Evolutionary conservation across 2,888 invertebrate species (phyloP).

Genomic region (Ashinkailepas kermadecensis): DNA sequence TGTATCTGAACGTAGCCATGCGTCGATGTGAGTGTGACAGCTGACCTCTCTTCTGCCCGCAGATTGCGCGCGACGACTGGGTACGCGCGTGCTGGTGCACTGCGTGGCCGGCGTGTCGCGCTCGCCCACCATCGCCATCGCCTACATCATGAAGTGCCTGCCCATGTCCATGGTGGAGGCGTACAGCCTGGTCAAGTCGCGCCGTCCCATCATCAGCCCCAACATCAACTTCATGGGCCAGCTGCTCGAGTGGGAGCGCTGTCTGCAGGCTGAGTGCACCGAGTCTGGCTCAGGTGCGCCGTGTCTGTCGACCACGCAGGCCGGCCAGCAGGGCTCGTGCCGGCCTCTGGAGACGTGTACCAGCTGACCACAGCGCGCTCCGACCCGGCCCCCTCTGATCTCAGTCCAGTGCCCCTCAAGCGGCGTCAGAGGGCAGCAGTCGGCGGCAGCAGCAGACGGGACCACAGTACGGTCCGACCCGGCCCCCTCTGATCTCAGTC

Average conservation of each 20-base stretch:
- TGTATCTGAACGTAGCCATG: too few relatives aligned
- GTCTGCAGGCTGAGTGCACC: background rate
- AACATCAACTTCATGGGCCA: constrained; percentile 93
- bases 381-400: background rate
- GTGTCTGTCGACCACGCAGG: background rate
- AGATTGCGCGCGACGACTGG: constrained; percentile 2
- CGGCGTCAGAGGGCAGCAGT: background rate
- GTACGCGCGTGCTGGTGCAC: constrained; percentile 67
- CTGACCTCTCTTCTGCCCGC: background rate
- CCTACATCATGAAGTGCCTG: constrained; percentile 80
- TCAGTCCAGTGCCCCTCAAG: background rate
- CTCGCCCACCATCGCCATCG: constrained; percentile 89
- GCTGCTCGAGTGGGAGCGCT: constrained; percentile 66
- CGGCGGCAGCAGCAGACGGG: background rate
- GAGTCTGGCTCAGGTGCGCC: too few relatives aligned
- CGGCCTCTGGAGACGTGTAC: background rate
- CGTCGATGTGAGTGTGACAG: too few relatives aligned
- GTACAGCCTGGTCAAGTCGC: constrained; percentile 73
- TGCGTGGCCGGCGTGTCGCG: constrained; percentile 93
- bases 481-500: background rate
- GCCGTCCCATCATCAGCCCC: constrained; percentile 83
- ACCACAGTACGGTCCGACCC: too few relatives aligned
- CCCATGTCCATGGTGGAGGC: constrained; percentile 73
- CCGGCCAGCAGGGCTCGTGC: background rate
- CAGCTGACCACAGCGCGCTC: background rate